Percentiles rank a stretch among this genome's conserved stretches.
Conservation (phyloP, 2,888 invertebrate genomes). For the Leptura quadrifasciata region DNA sequence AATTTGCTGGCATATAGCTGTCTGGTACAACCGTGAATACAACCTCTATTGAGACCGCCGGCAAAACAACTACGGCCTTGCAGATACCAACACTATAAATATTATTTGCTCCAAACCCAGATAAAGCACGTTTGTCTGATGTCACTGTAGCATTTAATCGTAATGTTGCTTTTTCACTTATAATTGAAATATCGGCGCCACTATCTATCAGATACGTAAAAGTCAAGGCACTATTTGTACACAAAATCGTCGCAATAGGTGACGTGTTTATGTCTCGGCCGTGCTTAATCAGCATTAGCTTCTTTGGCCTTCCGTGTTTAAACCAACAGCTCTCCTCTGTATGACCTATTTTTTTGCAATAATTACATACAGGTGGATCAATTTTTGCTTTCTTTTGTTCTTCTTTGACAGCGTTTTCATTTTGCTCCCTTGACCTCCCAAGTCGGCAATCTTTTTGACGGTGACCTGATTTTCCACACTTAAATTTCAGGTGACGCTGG, state of each 20-base stretch:
- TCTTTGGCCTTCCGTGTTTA: conserved; percentile 51
- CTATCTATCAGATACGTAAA: conserved; percentile 55
- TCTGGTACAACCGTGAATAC: neutral
- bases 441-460: conserved; percentile 22
- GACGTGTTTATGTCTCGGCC: conserved; percentile 42
- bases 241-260: conserved; percentile 51
- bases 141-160: conserved; percentile 2
- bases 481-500: conserved; percentile 3
- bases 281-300: conserved; percentile 39
- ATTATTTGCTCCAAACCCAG: conserved; percentile 46
- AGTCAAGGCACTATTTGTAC: conserved; percentile 34
- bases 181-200: conserved; percentile 54
- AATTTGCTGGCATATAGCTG: neutral
- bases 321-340: conserved; percentile 48
- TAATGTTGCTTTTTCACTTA: conserved; percentile 41
- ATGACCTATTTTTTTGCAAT: conserved; percentile 53
- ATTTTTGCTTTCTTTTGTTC: neutral
- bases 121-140: conserved; percentile 35
- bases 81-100: conserved; percentile 48
- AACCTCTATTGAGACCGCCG: neutral
- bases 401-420: neutral
- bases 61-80: conserved; percentile 39
- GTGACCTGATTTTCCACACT: conserved; percentile 36
- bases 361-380: conserved; percentile 35
- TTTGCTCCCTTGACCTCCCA: neutral